These are phyloP conservation scores for Nomada flava DNA, from an alignment of 2,888 invertebrate species.

Conservation along the genomic window DNA sequence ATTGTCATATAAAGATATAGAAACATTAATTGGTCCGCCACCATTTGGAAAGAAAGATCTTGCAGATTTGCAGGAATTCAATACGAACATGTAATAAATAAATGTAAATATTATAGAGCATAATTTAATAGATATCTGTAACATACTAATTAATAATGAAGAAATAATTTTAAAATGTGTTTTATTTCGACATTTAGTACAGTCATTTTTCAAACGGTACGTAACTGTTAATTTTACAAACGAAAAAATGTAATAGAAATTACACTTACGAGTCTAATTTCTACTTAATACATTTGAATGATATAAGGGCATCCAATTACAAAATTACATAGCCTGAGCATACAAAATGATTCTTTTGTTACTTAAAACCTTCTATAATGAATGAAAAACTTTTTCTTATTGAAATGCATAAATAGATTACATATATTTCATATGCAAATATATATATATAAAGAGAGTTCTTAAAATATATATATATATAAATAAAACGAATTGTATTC, in stretches of 20 bases:
- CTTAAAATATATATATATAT: no score
- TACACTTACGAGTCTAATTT: constrained; percentile 19
- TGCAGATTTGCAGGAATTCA: constrained; percentile 92
- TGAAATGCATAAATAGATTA: no score
- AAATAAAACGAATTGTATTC: neutral
- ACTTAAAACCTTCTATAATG: no score
- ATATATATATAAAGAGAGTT: no score
- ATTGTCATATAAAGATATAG: constrained; percentile 95
- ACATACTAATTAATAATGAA: constrained; percentile 20
- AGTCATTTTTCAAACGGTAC: neutral
- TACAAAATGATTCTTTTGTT: neutral
- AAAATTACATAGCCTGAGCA: constrained; percentile 1
- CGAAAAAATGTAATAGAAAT: constrained; percentile 19
- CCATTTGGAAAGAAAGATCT: constrained; percentile 90
- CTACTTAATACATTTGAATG: neutral
- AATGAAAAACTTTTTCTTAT: no score
- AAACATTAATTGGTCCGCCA: constrained; percentile 95
- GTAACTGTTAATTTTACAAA: constrained; percentile 8
- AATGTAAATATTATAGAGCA: neutral
- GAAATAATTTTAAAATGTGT: constrained; percentile 17
- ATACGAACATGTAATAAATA: constrained; percentile 40
- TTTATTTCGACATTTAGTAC: constrained; percentile 14
- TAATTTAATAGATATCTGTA: constrained; percentile 48
- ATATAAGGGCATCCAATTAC: constrained; percentile 20
- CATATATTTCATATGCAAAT: no score